Conservation (phyloP, 2,113 vertebrate genomes). For the Rallus limicola region DNA sequence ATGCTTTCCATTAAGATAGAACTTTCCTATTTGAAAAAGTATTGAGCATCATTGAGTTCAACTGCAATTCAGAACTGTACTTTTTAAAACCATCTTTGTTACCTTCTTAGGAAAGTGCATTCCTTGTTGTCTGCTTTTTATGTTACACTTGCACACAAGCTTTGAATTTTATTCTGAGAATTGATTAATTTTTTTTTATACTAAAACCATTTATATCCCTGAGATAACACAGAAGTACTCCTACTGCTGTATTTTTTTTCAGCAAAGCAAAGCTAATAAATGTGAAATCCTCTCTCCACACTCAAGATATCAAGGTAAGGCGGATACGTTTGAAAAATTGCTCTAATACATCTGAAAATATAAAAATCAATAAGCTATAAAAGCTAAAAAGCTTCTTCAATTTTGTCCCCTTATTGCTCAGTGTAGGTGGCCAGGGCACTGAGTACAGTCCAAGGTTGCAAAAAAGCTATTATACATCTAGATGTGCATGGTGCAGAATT, state of each 20-base stretch:
- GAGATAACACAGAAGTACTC: conserved; percentile 58
- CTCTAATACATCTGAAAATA: conserved; percentile 80
- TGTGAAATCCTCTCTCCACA: conserved; percentile 76
- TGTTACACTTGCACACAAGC: conserved; percentile 53
- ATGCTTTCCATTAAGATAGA: conserved; percentile 57
- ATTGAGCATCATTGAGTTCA: conserved; percentile 53
- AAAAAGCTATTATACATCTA: conserved; percentile 64
- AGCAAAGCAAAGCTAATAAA: conserved; percentile 74
- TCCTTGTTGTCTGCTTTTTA: conserved; percentile 59
- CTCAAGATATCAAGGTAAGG: conserved; percentile 78
- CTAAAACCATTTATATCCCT: conserved; percentile 62
- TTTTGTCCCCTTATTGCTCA: conserved; percentile 74
- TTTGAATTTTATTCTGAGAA: conserved; percentile 71
- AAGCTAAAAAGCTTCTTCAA: conserved; percentile 78
- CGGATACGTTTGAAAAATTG: conserved; percentile 79
- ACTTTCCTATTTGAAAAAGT: conserved; percentile 58
- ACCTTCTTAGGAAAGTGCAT: conserved; percentile 37
- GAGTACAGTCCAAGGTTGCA: conserved; percentile 72
- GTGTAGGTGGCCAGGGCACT: conserved; percentile 57
- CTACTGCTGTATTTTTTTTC: conserved; percentile 18
- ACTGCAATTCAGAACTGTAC: conserved; percentile 21
- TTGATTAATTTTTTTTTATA: conserved; percentile 63
- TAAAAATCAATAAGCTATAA: conserved; percentile 84
- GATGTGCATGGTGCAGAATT: conserved; percentile 51
- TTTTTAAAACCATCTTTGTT: conserved; percentile 56